Conservation (phyloP, 1,140 invertebrate genomes). For the Homarus americanus region DNA sequence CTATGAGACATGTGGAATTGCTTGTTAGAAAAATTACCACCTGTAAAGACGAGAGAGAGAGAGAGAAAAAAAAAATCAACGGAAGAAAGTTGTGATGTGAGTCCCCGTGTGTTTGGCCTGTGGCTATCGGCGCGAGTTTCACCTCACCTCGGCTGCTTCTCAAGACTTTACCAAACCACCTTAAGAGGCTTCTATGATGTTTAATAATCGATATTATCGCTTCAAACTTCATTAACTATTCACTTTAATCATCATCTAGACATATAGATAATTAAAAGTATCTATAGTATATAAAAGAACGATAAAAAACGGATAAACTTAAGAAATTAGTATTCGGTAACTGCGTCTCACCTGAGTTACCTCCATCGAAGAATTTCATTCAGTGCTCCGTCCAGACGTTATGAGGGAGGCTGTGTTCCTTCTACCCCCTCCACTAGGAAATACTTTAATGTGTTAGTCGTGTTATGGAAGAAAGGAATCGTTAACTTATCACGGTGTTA, state of each 20-base stretch:
- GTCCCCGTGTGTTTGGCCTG: not conserved
- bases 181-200: no score
- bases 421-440: not conserved
- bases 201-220: no score
- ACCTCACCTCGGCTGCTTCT: not conserved
- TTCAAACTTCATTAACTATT: not conserved
- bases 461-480: no score
- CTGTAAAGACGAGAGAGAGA: not conserved
- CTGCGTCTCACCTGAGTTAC: slow-evolving; percentile 28
- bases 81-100: not conserved
- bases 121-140: not conserved
- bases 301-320: not conserved
- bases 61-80: not conserved
- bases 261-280: not conserved
- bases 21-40: not conserved
- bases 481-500: no score
- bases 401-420: not conserved
- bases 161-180: not conserved
- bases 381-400: slow-evolving; percentile 14
- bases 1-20: not conserved
- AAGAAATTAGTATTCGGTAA: slow-evolving; percentile 10
- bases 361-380: slow-evolving; percentile 25
- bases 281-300: not conserved
- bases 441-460: not conserved
- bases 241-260: not conserved